Base-by-base conservation (phyloP, 1,140 invertebrate species). In the Dinoponera quadriceps region DNA sequence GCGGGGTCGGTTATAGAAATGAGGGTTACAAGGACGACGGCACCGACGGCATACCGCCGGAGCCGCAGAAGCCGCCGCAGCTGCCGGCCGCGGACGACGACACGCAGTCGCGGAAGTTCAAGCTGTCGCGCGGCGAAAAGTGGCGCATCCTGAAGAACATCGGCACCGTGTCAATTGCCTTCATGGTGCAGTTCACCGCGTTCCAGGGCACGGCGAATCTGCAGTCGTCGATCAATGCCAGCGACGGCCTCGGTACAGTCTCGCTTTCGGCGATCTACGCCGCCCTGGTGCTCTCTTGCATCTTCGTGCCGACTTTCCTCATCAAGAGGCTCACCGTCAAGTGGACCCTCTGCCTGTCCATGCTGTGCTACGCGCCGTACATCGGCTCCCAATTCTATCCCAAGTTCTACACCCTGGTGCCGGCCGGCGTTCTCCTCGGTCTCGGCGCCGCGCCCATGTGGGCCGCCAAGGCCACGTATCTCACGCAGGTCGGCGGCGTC, bases 391-490 rank as follows among this genome's bases (percentile, higher is more conserved):
- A 99, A 94, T 98, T 99, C 89, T 97, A 98, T 89, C 98, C 98
- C 0, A 95, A 95, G 73, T 98, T 98, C 94, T 98, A 97, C 90
- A 98, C 98, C 1, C 95, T 99, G 27, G 97, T 99, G n/a, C 98
- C 98, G 0, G 97, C 98, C 20, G 98, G 98, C 4, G 96, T 98
- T 0, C 93, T 97, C 20, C 95, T 98, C n/a, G 98, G 98, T 84
- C 94, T 99, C 27, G 98, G 98, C 0, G 98, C 98, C 1, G 98
- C 98, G 0, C 98, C 98, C 51, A 97, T 99, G 96, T 99, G 99
- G 99, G 97, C 98, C 0, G 98, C 98, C 3, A 98, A 99, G 93
- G 98, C 98, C 66, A 98, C 98, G 0, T 99, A 99, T 91, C 95
- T 99, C 7, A 99, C 98, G 0, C 98, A 99, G 93, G 97, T 97